Percentiles rank a stretch among this genome's conserved stretches.
phyloP scores from a whole-genome alignment of 2,888 invertebrate species.

The Vanessa cardui region DNA sequence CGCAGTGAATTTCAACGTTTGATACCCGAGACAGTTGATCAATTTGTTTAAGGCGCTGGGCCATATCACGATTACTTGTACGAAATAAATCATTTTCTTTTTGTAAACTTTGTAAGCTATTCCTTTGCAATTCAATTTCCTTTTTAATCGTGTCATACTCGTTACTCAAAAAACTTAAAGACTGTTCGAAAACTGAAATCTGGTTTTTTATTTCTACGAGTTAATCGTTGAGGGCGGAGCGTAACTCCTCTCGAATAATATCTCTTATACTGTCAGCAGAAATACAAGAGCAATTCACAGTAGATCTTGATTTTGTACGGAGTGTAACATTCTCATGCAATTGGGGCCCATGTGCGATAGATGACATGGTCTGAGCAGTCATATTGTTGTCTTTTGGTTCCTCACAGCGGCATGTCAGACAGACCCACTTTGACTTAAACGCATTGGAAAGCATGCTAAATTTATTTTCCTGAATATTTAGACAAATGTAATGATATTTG shows the following conservation, averaged over 20 bases:
- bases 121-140: not conserved
- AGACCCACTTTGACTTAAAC: no score
- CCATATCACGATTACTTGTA: not conserved
- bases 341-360: not conserved
- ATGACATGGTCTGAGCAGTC: no score
- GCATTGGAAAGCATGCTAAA: no score
- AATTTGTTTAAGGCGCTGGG: not conserved
- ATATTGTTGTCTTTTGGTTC: no score
- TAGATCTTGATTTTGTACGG: not conserved
- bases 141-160: not conserved
- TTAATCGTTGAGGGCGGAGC: not conserved
- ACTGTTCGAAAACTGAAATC: not conserved
- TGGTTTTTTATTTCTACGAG: not conserved
- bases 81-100: conserved; percentile 1
- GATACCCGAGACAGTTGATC: not conserved
- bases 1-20: conserved; percentile 1
- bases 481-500: no score
- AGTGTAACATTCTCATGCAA: not conserved
- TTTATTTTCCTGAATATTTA: no score
- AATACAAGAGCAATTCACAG: not conserved
- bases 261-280: conserved; percentile 1
- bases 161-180: not conserved
- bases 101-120: not conserved
- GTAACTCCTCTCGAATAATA: not conserved
- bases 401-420: no score